Base-by-base conservation (phyloP, 2,797 vertebrate genomes). In the Rhinoraja longicauda region DNA sequence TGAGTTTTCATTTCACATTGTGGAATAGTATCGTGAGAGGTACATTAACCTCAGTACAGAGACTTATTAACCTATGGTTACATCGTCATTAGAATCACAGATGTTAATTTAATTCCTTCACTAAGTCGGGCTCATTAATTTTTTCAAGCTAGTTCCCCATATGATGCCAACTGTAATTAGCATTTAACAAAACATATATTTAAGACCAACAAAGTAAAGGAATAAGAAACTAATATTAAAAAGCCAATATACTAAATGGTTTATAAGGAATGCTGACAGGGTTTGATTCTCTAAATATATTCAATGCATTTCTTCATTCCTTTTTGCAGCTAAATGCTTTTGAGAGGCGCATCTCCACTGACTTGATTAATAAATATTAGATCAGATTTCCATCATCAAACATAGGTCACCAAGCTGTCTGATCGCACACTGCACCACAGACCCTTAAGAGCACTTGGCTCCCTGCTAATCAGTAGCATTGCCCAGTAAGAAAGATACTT, bases 11-110 rank as follows among this genome's bases (percentile, higher is more conserved):
- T 72, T 73, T 45, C 39, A 73, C 73, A 45, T 73, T 73, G 90
- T 19, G 73, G 90, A 67, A 5, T 21, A 53, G 19, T 26, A 91
- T 45, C 73, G 36, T 53, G 39, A 73, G 24, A 36, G n/a, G 59
- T 19, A 64, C 84, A 88, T 88, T 88, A 88, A 88, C 84, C 84
- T 88, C 59, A 59, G n/a, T 88, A 88, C 29, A 88, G 84, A 21
- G 29, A 88, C n/a, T 62, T 64, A 64, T 88, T 88, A 88, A 88
- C 84, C n/a, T 88, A 62, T 7, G 17, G 84, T 88, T 88, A 8
- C 84, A 64, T 88, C 21, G 13, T 88, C 59, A 88, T 64, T 64
- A 67, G 84, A 88, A 64, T 88, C 84, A 62, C n/a, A 64, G 59
- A 88, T 88, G 59, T 32, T 88, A 88, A 67, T 67, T 64, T 88